These are phyloP conservation scores for Atta texana DNA, from an alignment of 1,140 invertebrate genomes.

Conservation along the genomic window DNA sequence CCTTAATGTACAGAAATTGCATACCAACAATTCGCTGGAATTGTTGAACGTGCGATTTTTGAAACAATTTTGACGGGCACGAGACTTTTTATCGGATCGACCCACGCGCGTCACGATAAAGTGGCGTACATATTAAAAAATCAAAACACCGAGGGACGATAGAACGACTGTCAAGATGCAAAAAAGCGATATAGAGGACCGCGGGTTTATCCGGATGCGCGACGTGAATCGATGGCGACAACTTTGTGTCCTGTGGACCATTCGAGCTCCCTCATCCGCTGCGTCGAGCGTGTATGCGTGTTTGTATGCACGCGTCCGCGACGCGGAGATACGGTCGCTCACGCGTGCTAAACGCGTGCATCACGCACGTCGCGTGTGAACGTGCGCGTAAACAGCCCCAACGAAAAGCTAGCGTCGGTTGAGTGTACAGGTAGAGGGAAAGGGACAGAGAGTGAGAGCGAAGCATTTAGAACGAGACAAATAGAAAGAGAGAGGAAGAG, in stretches of 20 bases:
- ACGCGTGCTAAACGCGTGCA: conserved; percentile 60
- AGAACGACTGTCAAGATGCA: conserved; percentile 61
- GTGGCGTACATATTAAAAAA: conserved; percentile 58
- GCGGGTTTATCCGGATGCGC: conserved; percentile 57
- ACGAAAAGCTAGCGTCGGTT: conserved; percentile 61
- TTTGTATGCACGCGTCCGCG: conserved; percentile 10
- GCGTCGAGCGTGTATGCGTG: background rate
- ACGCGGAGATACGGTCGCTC: conserved; percentile 47
- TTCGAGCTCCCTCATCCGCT: conserved; percentile 26
- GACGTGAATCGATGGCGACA: conserved; percentile 51
- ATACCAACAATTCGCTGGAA: background rate
- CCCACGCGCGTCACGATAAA: conserved; percentile 54
- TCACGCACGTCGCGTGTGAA: conserved; percentile 50
- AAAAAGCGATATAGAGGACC: conserved; percentile 62
- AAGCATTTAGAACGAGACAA: conserved; percentile 20
- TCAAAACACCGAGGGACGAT: conserved; percentile 58
- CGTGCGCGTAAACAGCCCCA: conserved; percentile 65
- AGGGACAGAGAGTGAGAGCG: background rate
- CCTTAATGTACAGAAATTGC: background rate
- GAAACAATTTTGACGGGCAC: conserved; percentile 42
- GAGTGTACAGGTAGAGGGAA: conserved; percentile 10
- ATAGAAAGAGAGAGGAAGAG: background rate
- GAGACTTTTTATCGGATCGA: conserved; percentile 58
- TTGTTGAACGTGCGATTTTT: conserved; percentile 31
- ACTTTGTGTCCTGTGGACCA: conserved; percentile 37